phyloP scores from a whole-genome alignment of 2,797 vertebrate species.

The Platyrinchus mystaceus region DNA sequence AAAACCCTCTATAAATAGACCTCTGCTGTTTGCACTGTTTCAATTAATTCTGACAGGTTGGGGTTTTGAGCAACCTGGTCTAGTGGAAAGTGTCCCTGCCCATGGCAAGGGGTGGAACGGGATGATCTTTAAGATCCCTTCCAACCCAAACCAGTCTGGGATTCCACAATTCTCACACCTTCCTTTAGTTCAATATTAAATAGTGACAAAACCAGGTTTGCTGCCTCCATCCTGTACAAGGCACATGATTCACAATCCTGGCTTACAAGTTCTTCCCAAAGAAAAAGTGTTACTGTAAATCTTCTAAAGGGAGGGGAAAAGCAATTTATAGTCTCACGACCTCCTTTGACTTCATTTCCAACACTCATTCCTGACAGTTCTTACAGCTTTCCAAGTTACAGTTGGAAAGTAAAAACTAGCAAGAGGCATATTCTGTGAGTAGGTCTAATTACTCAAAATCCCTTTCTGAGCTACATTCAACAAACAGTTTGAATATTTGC shows the following conservation, averaged over 20 bases:
- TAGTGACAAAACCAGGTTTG: neutral
- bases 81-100: neutral
- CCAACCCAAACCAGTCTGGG: neutral
- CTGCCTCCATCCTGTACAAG: neutral
- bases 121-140: neutral
- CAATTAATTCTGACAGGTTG: neutral
- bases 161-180: neutral
- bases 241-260: neutral
- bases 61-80: neutral
- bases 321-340: neutral
- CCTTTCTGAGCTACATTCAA: neutral
- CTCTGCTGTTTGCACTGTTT: neutral
- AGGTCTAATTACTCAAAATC: neutral
- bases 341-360: slow-evolving; percentile 14
- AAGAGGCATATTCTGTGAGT: neutral
- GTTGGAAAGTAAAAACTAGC: neutral
- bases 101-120: neutral
- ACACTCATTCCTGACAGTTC: neutral
- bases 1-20: fast-evolving
- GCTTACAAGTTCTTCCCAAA: neutral
- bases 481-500: neutral
- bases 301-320: neutral
- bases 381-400: neutral
- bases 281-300: neutral
- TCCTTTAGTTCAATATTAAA: neutral